Base-by-base conservation (phyloP, 2,113 vertebrate species). In the Malurus elegans region DNA sequence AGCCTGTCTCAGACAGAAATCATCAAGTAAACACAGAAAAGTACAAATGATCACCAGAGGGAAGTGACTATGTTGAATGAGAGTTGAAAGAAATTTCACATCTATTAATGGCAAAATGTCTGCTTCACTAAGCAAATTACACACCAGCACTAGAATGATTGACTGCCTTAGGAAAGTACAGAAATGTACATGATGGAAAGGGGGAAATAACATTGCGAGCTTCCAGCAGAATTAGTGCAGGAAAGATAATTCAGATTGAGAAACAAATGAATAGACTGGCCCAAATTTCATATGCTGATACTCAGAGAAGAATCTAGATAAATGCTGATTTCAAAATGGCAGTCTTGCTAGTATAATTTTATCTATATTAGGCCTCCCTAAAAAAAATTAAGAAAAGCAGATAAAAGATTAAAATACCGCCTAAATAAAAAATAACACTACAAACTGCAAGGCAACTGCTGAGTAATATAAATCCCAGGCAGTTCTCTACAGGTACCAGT, bases 111-210 rank as follows among this genome's bases (percentile, higher is more conserved):
- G 70, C 64, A 93, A 93, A 66, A 88, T 86, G 75, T 58, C 53
- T 92, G 56, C 65, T 94, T 88, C 95, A 86, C 44, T 88, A 93
- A 96, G 92, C 40, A 95, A 96, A 96, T 94, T 83, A 71, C 32
- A 88, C 44, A 81, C 9, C 24, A 48, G 17, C 62, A 65, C 42
- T 47, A 50, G 18, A 96, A 82, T 79, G 92, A 91, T 7, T 95
- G 67, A 87, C 62, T 86, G 86, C 92, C 88, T 91, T 76, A 50
- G 85, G 74, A 96, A 97, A 96, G 85, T 83, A 96, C 34, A 95
- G 89, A 97, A 87, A 1, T 12, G 76, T 88, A 54, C 42, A 69
- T 3, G 20, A 83, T 31, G 5, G 60, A 92, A 40, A 64, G 7
- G 17, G 18, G 29, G 61, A 28, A 51, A 79, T 73, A 82, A 62